phyloP scores from a whole-genome alignment of 2,888 invertebrate genomes.

The Panorpa germanica region DNA sequence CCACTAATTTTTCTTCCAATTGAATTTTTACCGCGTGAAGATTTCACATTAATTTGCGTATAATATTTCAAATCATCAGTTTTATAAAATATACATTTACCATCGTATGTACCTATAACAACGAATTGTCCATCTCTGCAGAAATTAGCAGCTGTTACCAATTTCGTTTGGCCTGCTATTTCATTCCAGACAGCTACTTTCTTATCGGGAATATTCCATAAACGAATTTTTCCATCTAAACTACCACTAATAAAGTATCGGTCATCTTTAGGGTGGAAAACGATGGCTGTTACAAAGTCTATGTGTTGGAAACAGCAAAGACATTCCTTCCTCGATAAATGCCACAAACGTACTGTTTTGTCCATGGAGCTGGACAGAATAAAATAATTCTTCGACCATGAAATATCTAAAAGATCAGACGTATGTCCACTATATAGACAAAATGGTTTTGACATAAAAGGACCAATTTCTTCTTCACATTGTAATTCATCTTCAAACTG shows the following conservation, averaged over 20 bases:
- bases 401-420: slow-evolving; percentile 88
- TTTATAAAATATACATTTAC: slow-evolving; percentile 93
- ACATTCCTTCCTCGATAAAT: slow-evolving; percentile 91
- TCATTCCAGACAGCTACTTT: slow-evolving; percentile 98
- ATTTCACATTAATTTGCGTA: slow-evolving; percentile 91
- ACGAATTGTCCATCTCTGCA: slow-evolving; percentile 96
- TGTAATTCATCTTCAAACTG: slow-evolving; percentile 44
- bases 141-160: slow-evolving; percentile 94
- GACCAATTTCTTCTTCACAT: slow-evolving; percentile 36
- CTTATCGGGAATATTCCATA: slow-evolving; percentile 99
- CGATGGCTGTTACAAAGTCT: slow-evolving; percentile 97
- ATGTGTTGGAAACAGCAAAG: slow-evolving; percentile 98
- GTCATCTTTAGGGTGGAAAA: slow-evolving; percentile 88
- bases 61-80: slow-evolving; percentile 97
- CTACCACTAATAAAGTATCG: slow-evolving; percentile 87
- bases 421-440: slow-evolving; percentile 89
- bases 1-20: slow-evolving; percentile 92
- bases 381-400: slow-evolving; percentile 98
- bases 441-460: slow-evolving; percentile 80
- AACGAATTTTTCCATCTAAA: slow-evolving; percentile 88
- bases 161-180: slow-evolving; percentile 80
- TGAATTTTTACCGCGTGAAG: slow-evolving; percentile 88
- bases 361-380: slow-evolving; percentile 97
- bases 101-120: slow-evolving; percentile 96
- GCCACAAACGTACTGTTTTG: slow-evolving; percentile 94